Evolutionary conservation across 2,113 vertebrate genomes (phyloP), one percentile per base, ranked within the genome.

Genomic region (Notothenia rossii): DNA sequence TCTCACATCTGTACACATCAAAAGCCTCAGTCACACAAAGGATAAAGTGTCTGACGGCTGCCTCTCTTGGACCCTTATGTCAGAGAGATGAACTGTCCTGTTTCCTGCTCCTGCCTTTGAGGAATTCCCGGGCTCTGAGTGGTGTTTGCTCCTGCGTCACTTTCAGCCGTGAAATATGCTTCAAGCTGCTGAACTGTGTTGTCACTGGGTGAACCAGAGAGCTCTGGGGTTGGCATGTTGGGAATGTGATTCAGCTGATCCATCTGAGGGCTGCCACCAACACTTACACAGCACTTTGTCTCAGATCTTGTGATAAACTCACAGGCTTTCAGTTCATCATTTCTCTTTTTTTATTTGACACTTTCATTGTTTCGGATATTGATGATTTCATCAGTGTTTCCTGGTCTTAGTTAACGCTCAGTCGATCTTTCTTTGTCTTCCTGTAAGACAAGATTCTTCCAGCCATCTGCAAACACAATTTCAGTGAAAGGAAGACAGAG

Each of bases 341-440:
- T 36, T 82, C 59, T 75, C 14, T 77, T 67, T 74, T 69, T 60
- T 63, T 13, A 40, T 86, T 67, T 86, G 82, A 85, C 87, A 76
- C 65, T 82, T 79, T 84, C 79, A 74, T 82, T 78, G 50, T 85
- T 46, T 77, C 49, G 59, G 60, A 83, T 75, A 79, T 60, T 50
- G 64, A 76, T 82, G 79, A 46, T 74, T 64, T 87, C 45, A 78
- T 83, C 53, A 0, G 13, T 73, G 51, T 81, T 84, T 82, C 51
- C 62, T 81, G 55, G 20, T 73, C 15, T 4, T 66, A n/a, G 60
- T 80, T 80, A 72, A 77, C 22, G 10, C 86, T 10, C 10, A 65
- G 61, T 81, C 65, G 74, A 83, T 84, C 66, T 56, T 63, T 87
- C 82, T 85, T 80, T 75, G 72, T 83, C 81, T 83, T 59, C 40